Evolutionary conservation across 2,113 vertebrate genomes (phyloP), one percentile per base, ranked within the genome.

Genomic region (Halcyon senegalensis): DNA sequence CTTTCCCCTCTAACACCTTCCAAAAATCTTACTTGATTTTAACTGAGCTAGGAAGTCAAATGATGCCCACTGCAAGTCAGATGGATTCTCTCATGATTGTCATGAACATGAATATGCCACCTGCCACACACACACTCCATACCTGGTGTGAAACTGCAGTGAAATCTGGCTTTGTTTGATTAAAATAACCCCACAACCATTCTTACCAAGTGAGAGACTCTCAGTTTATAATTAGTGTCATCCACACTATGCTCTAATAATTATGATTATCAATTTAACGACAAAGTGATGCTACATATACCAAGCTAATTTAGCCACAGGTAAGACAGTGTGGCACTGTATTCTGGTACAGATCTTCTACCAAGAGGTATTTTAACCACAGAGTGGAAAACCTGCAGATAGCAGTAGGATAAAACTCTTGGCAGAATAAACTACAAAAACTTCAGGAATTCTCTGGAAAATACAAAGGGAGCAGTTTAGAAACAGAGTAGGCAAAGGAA

Each of bases 201-300:
- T 73, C 76, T 84, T 80, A 86, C 5, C 31, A 53, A 84, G 44
- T 66, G 59, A 91, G 73, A 91, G 53, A 81, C 89, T 44, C 73
- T 70, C 44, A 44, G 50, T 92, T 92, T 44, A 74, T 77, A 93
- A 84, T 91, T 89, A 87, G 15, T 39, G 77, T 69, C 87, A 94
- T 53, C 76, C 37, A 90, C 77, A 56, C 58, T 69, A 77, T 50
- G 37, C 41, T 89, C 24, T 89, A 87, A 81, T 53, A 91, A 77
- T 91, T 64, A 77, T 23, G 15, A 85, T 80, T 87, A 70, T 62
- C 41, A 86, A n/a, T 73, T 76, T 77, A 80, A 84, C 53, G 69
- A 88, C 58, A 80, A 80, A 86, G 30, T 30, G 58, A 89, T 84
- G 59, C 21, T 74, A 63, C 46, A 27, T 66, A 77, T 17, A 66